Conservation (phyloP, 92 coral and sea anemone genomes). For the Epizoanthus stellaris region DNA sequence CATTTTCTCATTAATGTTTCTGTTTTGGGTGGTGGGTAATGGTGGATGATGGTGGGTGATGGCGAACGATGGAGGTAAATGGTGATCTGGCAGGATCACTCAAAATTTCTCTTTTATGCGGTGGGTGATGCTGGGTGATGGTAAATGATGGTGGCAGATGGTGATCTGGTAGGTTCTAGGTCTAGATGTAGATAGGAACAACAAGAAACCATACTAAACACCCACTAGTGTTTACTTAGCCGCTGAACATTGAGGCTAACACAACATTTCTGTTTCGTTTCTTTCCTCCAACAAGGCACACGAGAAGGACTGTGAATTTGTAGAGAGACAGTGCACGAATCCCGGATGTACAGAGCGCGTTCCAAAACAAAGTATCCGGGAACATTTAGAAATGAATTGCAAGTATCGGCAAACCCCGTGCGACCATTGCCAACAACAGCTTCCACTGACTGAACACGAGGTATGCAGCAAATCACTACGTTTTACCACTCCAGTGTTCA, state of each 20-base stretch:
- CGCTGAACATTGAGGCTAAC: background rate
- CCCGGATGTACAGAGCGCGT: slow-evolving; percentile 49
- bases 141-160: no score
- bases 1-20: no score
- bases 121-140: no score
- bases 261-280: background rate
- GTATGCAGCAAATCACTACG: slow-evolving; percentile 14
- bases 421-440: slow-evolving; percentile 26
- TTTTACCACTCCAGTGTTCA: background rate
- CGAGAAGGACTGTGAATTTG: slow-evolving; percentile 28
- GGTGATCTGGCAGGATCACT: no score
- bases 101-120: no score
- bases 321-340: slow-evolving; percentile 42
- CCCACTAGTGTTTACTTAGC: background rate
- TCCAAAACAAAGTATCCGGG: slow-evolving; percentile 21
- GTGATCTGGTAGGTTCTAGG: no score
- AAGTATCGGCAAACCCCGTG: slow-evolving; percentile 45
- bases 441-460: slow-evolving; percentile 31
- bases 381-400: slow-evolving; percentile 39
- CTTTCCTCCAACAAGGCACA: slow-evolving; percentile 36
- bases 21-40: no score
- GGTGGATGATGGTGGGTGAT: no score
- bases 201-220: background rate
- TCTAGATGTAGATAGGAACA: no score
- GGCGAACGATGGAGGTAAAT: no score